Evolutionary conservation across 2,888 invertebrate genomes (phyloP).

Genomic region (Gnatocerus cornutus): DNA sequence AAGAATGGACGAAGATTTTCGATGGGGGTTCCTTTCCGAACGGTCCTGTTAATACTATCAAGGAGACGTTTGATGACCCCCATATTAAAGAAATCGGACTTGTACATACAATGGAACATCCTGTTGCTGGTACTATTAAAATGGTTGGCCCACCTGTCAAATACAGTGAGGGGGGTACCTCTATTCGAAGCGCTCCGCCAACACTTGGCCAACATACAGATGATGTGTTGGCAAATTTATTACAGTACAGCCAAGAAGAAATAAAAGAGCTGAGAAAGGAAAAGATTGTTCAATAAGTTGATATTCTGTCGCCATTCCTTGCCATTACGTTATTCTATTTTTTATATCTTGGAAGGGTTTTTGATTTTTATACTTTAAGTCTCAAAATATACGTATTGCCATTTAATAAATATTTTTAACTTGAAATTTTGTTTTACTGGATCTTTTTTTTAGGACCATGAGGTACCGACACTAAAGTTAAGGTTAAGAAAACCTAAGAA

Average conservation of each 20-base stretch:
- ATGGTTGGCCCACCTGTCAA: slow-evolving; percentile 91
- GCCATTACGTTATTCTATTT: too few species aligned
- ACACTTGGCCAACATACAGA: slow-evolving; percentile 90
- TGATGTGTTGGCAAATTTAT: slow-evolving; percentile 79
- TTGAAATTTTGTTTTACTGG: not conserved
- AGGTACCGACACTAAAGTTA: slow-evolving; percentile 76
- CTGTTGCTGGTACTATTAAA: slow-evolving; percentile 80
- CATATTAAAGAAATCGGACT: slow-evolving; percentile 85
- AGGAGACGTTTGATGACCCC: slow-evolving; percentile 90
- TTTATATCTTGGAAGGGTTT: too few species aligned
- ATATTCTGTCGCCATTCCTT: too few species aligned
- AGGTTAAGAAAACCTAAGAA: slow-evolving; percentile 81
- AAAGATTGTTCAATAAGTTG: slow-evolving; percentile 71
- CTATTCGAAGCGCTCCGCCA: slow-evolving; percentile 85
- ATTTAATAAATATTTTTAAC: slow-evolving; percentile 10
- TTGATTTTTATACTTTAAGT: slow-evolving; percentile 5
- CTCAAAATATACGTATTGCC: too few species aligned
- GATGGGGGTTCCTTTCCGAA: slow-evolving; percentile 86
- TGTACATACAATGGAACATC: slow-evolving; percentile 82
- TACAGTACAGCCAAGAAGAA: slow-evolving; percentile 77
- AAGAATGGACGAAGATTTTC: slow-evolving; percentile 84
- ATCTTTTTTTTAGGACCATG: slow-evolving; percentile 66
- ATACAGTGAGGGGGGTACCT: slow-evolving; percentile 83
- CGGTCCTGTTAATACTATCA: slow-evolving; percentile 91
- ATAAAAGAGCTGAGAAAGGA: slow-evolving; percentile 73